Base-by-base conservation (phyloP, 2,797 vertebrate species). In the Eulemur rubriventer region DNA sequence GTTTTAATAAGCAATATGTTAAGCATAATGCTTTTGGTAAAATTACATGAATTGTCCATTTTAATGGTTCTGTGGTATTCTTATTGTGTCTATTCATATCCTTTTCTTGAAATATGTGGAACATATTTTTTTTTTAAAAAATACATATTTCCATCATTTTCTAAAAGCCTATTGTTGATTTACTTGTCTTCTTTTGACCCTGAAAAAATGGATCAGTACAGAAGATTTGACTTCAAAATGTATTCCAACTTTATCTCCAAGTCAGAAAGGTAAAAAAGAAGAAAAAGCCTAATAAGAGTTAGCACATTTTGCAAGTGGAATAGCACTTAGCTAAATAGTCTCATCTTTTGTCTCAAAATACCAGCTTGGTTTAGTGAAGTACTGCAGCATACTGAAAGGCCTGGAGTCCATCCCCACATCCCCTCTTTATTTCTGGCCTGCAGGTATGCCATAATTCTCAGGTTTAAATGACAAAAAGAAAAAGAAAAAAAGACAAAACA, bases 1-100 rank as follows among this genome's bases (percentile, higher is more conserved):
- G 26, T 78, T 52, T 78, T 80, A 72, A 84, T 65, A 41, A 93
- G 57, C 65, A 79, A 88, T 6, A 65, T 55, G 57, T 63, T 81
- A 84, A 78, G 38, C 50, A 65, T 75, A 78, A 91, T 82, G 43
- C 7, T 85, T 93, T 59, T 67, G 38, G 50, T 52, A 87, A 97
- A 94, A 92, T 84, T 67, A 43, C 43, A 43, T 33, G 11, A 88
- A 52, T 2, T 59, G 33, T 48, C 9, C 35, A 73, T 89, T 86
- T 89, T 67, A 96, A 78, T 48, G 28, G 43, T 55, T 89, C 43
- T 89, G 5, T 55, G 61, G 41, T 88, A 1, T 90, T 90, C 55
- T 79, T 83, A 30, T 12, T 73, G n/a, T 85, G 70, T 83, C 18
- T 95, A 35, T 30, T 89, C 65, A 83, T 57, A 80, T 63, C 69